phyloP scores from a whole-genome alignment of 2,888 invertebrate species.

The Macaria liturata region DNA sequence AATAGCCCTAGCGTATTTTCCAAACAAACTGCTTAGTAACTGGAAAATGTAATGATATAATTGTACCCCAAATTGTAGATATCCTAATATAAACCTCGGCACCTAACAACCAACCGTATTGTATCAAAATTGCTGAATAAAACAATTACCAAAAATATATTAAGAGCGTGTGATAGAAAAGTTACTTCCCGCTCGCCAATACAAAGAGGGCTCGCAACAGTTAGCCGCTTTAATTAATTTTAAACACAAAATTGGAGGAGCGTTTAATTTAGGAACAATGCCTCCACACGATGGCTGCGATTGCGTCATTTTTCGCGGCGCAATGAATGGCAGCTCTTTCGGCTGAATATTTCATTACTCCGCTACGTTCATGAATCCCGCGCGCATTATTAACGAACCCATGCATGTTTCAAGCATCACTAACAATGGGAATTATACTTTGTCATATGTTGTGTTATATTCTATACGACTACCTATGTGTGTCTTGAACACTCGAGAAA shows the following conservation, averaged over 20 bases:
- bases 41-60: too few species aligned
- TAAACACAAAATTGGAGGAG: slow-evolving; percentile 23
- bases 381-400: slow-evolving; percentile 54
- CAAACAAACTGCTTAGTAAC: too few species aligned
- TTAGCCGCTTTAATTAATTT: slow-evolving; percentile 23
- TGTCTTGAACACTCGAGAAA: too few species aligned
- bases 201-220: slow-evolving; percentile 14
- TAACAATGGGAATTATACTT: slow-evolving; percentile 22
- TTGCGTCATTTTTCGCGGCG: slow-evolving; percentile 34
- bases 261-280: slow-evolving; percentile 27
- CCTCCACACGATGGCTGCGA: slow-evolving; percentile 25
- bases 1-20: too few species aligned
- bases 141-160: not conserved
- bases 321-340: slow-evolving; percentile 29
- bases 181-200: slow-evolving; percentile 1
- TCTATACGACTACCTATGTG: not conserved
- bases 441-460: slow-evolving; percentile 8
- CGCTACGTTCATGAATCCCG: slow-evolving; percentile 48
- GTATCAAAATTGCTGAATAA: too few species aligned
- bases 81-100: too few species aligned
- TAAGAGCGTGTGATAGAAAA: not conserved
- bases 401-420: slow-evolving; percentile 38
- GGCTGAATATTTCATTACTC: slow-evolving; percentile 54
- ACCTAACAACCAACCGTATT: too few species aligned
- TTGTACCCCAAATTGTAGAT: too few species aligned